Conservation (phyloP, 2,888 invertebrate species). For the Stomorhina lunata region DNA sequence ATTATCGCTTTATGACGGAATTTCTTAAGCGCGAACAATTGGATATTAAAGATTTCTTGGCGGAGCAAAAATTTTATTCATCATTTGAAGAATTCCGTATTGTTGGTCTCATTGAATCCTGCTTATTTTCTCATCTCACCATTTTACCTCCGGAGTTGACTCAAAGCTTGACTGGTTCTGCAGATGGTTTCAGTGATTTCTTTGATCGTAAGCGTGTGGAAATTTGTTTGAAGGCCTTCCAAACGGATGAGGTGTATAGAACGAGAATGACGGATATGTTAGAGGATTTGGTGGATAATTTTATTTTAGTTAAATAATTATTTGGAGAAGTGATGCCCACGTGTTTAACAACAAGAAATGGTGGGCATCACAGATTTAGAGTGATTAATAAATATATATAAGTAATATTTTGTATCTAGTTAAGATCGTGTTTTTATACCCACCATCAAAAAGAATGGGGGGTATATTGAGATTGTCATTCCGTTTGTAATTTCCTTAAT, state of each 20-base stretch:
- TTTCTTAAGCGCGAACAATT: conserved; percentile 80
- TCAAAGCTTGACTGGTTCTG: conserved; percentile 80
- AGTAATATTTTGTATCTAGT: too few species aligned
- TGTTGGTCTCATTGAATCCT: conserved; percentile 82
- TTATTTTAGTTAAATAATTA: conserved; percentile 63
- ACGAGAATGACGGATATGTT: conserved; percentile 81
- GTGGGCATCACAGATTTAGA: too few species aligned
- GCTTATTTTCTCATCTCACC: conserved; percentile 81
- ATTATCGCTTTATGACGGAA: conserved; percentile 81
- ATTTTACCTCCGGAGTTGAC: conserved; percentile 81
- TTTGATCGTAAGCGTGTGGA: conserved; percentile 81
- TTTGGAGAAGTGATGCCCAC: background rate
- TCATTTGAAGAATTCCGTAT: conserved; percentile 80
- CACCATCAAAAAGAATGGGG: too few species aligned
- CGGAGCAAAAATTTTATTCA: conserved; percentile 79
- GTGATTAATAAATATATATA: too few species aligned
- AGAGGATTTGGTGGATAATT: conserved; percentile 82
- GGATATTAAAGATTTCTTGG: conserved; percentile 78
- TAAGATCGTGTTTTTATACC: too few species aligned
- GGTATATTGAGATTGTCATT: too few species aligned
- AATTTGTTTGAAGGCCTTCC: conserved; percentile 82
- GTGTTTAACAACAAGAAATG: background rate
- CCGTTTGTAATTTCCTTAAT: too few species aligned
- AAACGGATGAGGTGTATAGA: conserved; percentile 80
- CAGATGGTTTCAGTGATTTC: conserved; percentile 82